These are phyloP conservation scores for Phyllostomus hastatus DNA, from an alignment of 2,113 vertebrate species.

Conservation along the genomic window DNA sequence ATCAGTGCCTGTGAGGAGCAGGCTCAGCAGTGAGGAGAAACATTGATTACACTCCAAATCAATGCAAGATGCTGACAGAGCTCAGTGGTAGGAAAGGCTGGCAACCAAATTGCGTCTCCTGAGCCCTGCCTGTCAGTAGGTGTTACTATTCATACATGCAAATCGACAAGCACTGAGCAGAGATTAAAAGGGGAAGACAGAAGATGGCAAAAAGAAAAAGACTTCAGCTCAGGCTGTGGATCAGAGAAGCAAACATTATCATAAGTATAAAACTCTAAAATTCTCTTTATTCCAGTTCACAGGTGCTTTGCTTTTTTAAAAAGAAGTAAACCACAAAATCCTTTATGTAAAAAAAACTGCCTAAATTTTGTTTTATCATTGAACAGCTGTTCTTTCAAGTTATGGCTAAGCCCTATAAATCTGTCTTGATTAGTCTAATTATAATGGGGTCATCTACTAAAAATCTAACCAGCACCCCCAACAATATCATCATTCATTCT, in stretches of 20 bases:
- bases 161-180: slow-evolving; percentile 49
- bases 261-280: slow-evolving; percentile 52
- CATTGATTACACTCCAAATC: slow-evolving; percentile 67
- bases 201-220: slow-evolving; percentile 43
- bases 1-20: neutral
- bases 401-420: slow-evolving; percentile 48
- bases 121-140: slow-evolving; percentile 53
- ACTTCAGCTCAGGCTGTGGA: neutral
- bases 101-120: slow-evolving; percentile 62
- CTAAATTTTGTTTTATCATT: slow-evolving; percentile 52
- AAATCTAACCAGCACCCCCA: slow-evolving; percentile 28
- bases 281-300: slow-evolving; percentile 38
- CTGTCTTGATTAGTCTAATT: slow-evolving; percentile 54
- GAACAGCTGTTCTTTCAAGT: slow-evolving; percentile 66
- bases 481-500: slow-evolving; percentile 6
- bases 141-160: slow-evolving; percentile 73
- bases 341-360: slow-evolving; percentile 1
- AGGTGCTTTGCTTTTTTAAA: slow-evolving; percentile 57
- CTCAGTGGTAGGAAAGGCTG: slow-evolving; percentile 24
- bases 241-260: slow-evolving; percentile 45
- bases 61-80: slow-evolving; percentile 63
- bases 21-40: slow-evolving; percentile 25
- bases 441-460: slow-evolving; percentile 22
- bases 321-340: slow-evolving; percentile 22
- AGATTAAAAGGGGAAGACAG: slow-evolving; percentile 45